Evolutionary conservation across 2,797 vertebrate genomes (phyloP), one percentile per base, ranked within the genome.

Genomic region (Diceros bicornis): DNA sequence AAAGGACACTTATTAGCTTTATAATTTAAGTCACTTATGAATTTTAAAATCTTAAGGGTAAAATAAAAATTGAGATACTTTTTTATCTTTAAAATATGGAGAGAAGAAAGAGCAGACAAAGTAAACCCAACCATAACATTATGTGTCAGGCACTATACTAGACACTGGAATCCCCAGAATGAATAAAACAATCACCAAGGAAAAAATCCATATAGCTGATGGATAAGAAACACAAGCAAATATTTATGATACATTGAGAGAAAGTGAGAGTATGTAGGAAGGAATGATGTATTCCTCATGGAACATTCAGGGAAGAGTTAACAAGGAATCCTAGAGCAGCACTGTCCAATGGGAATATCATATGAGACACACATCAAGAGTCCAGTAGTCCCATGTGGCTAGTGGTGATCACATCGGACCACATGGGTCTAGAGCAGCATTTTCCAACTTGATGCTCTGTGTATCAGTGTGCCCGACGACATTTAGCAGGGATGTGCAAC

Each of bases 1-100:
- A 44, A 17, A 83, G 34, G 25, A 57, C 41, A 6, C 16, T 37
- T 41, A 75, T 59, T 79, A 64, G 75, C 27, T 75, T 91, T 87
- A 90, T 25, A 55, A 20, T 90, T 72, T 44, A 75, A 37, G 41
- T 72, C 20, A 61, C 17, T 62, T 13, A 32, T 16, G 9, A 17
- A 71, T 41, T 23, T 29, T 66, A 75, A 81, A 37, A 34, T 27
- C 52, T 68, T 62, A 68, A 41, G 16, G 5, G 2, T 52, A 88
- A 92, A 85, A 84, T 79, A 95, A 94, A 96, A 32, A 8, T 0
- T 50, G 17, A 72, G 62, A 75, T 52, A n/a, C 5, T 3, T 83
- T 89, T 64, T 32, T 59, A 41, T 64, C n/a, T 92, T 77, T 55
- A 88, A 91, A 75, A 68, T 34, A 64, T 1, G 16, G 37, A 92